Evolutionary conservation across 2,888 invertebrate species (phyloP).

Genomic region (Pristionchus mayeri): DNA sequence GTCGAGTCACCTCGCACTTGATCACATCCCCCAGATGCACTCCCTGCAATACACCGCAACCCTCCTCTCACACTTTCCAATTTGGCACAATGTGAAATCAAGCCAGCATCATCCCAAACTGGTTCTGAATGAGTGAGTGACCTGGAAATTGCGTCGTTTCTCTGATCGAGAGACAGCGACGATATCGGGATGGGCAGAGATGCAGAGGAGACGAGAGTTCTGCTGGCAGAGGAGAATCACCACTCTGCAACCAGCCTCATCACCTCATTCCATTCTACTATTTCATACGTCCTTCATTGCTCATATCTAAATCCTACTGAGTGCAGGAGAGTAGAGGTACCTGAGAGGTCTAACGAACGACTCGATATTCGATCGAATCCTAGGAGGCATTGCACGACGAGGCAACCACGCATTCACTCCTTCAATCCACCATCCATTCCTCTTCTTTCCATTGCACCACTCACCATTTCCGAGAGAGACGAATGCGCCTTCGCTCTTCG

Average conservation of each 20-base stretch:
- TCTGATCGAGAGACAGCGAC: conserved; percentile 70
- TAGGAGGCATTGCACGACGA: conserved; percentile 69
- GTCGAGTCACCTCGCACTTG: neutral
- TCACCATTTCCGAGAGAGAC: conserved; percentile 70
- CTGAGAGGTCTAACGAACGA: conserved; percentile 66
- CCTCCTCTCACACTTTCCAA: neutral
- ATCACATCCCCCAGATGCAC: conserved; percentile 13
- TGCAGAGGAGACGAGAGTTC: conserved; percentile 68
- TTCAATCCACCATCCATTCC: neutral
- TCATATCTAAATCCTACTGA: too few species aligned
- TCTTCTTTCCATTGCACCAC: neutral
- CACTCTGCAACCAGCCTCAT: conserved; percentile 51
- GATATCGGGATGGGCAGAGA: conserved; percentile 73
- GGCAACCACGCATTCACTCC: conserved; percentile 68
- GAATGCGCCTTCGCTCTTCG: conserved; percentile 61
- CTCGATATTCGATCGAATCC: conserved; percentile 67
- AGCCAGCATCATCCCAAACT: neutral
- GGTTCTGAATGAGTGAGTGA: neutral
- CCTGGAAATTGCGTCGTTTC: conserved; percentile 64
- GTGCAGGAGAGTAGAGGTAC: neutral
- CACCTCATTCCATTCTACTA: neutral
- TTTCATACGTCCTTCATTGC: too few species aligned
- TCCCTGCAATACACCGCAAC: neutral
- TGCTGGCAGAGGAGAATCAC: conserved; percentile 70
- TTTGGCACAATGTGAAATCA: too few species aligned